Conservation (phyloP, 2,888 invertebrate genomes). For the Drosophila kanekoi region DNA sequence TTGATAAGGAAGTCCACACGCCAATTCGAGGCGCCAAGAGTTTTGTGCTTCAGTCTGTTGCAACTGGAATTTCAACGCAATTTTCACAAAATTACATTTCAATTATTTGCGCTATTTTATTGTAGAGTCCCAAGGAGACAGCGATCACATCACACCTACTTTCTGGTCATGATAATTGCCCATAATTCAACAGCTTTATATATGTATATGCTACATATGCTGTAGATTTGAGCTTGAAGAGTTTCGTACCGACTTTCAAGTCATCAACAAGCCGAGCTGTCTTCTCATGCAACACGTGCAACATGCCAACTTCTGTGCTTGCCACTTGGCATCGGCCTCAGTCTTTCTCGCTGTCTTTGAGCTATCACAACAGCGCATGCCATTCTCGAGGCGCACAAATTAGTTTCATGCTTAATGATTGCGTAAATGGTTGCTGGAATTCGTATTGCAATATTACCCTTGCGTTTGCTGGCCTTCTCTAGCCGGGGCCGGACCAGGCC, state of each 20-base stretch:
- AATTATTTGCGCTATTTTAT: slow-evolving; percentile 75
- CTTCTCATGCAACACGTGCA: slow-evolving; percentile 66
- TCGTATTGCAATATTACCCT: slow-evolving; percentile 69
- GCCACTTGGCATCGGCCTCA: slow-evolving; percentile 17
- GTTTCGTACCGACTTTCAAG: slow-evolving; percentile 38
- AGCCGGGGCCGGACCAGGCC: background rate
- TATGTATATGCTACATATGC: too few relatives aligned
- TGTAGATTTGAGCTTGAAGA: slow-evolving; percentile 30
- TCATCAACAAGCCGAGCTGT: slow-evolving; percentile 31
- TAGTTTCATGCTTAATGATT: slow-evolving; percentile 78
- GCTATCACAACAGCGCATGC: slow-evolving; percentile 59
- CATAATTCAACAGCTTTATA: slow-evolving; percentile 79
- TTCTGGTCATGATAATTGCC: slow-evolving; percentile 74
- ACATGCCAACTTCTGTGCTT: slow-evolving; percentile 62
- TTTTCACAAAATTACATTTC: slow-evolving; percentile 71
- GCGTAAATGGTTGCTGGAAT: slow-evolving; percentile 79
- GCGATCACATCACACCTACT: slow-evolving; percentile 78
- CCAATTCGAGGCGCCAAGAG: slow-evolving; percentile 22
- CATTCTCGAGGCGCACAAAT: slow-evolving; percentile 65
- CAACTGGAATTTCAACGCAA: slow-evolving; percentile 40
- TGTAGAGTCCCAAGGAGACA: slow-evolving; percentile 38
- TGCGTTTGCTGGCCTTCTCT: slow-evolving; percentile 50
- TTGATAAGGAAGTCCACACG: slow-evolving; percentile 53
- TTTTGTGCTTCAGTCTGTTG: slow-evolving; percentile 56
- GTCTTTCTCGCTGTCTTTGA: slow-evolving; percentile 21